phyloP scores from a whole-genome alignment of 1,140 invertebrate species.

The Neotoxoptera formosana region DNA sequence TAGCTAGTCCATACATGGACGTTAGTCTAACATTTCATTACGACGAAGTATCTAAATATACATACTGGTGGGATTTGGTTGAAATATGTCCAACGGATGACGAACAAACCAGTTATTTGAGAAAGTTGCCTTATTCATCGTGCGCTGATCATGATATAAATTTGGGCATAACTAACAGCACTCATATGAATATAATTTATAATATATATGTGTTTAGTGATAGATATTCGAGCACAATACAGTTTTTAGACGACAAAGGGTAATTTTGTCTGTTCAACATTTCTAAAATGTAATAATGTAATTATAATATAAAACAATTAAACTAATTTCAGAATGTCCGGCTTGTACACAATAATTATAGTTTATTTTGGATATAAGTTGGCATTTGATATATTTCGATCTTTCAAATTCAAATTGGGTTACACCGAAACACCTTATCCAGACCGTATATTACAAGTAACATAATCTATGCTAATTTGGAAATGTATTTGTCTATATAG shows the following conservation, averaged over 20 bases:
- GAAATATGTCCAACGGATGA: background rate
- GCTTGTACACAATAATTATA: constrained; percentile 16
- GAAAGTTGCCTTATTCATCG: constrained; percentile 28
- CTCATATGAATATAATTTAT: background rate
- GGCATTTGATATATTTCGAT: constrained; percentile 36
- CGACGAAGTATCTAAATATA: background rate
- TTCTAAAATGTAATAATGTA: background rate
- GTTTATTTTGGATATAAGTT: constrained; percentile 46
- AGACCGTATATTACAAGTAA: constrained; percentile 47
- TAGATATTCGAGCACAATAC: background rate
- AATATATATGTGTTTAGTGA: constrained; percentile 42
- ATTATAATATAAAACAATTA: background rate
- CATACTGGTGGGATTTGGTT: background rate
- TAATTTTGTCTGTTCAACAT: background rate
- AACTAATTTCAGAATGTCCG: constrained; percentile 26
- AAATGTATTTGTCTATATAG: background rate
- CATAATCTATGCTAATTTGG: background rate
- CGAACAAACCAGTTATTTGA: background rate
- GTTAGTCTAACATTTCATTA: background rate
- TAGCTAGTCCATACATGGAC: constrained; percentile 44
- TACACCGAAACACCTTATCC: constrained; percentile 39
- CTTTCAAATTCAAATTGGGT: constrained; percentile 35
- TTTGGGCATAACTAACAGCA: background rate
- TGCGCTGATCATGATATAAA: background rate
- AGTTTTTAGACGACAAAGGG: constrained; percentile 29